phyloP scores from a whole-genome alignment of 2,797 vertebrate genomes.

The Periophthalmus magnuspinnatus region DNA sequence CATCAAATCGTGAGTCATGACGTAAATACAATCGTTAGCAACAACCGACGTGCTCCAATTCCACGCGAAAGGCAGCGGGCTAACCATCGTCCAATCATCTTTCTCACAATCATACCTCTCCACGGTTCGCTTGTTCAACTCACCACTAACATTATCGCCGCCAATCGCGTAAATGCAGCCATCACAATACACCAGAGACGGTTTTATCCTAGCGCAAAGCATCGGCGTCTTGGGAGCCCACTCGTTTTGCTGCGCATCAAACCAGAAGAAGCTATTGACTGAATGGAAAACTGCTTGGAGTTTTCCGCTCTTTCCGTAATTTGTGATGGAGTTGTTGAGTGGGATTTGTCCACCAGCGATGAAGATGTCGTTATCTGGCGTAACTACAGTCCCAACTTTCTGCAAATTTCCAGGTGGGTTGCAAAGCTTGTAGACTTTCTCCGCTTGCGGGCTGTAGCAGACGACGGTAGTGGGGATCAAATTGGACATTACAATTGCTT shows the following conservation, averaged over 20 bases:
- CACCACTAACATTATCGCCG: conserved; percentile 89
- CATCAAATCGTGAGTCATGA: conserved; percentile 94
- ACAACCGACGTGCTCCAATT: conserved; percentile 93
- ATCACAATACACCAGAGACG: conserved; percentile 92
- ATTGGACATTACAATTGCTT: conserved; percentile 50
- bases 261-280: conserved; percentile 97
- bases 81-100: conserved; percentile 95
- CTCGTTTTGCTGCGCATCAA: conserved; percentile 95
- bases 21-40: conserved; percentile 93
- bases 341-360: conserved; percentile 95
- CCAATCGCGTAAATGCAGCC: conserved; percentile 97
- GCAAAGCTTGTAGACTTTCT: conserved; percentile 96
- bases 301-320: conserved; percentile 89
- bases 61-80: conserved; percentile 92
- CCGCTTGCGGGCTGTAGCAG: conserved; percentile 98
- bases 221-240: conserved; percentile 96
- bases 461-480: conserved; percentile 85
- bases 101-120: conserved; percentile 93
- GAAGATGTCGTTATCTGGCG: conserved; percentile 95
- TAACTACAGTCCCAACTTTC: conserved; percentile 94
- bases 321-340: conserved; percentile 86
- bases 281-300: conserved; percentile 89
- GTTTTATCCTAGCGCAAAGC: conserved; percentile 91
- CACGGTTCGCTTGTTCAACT: conserved; percentile 92
- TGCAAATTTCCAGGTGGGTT: conserved; percentile 92